Evolutionary conservation across 2,888 invertebrate species (phyloP).

Genomic region (Exocentrus adspersus): DNA sequence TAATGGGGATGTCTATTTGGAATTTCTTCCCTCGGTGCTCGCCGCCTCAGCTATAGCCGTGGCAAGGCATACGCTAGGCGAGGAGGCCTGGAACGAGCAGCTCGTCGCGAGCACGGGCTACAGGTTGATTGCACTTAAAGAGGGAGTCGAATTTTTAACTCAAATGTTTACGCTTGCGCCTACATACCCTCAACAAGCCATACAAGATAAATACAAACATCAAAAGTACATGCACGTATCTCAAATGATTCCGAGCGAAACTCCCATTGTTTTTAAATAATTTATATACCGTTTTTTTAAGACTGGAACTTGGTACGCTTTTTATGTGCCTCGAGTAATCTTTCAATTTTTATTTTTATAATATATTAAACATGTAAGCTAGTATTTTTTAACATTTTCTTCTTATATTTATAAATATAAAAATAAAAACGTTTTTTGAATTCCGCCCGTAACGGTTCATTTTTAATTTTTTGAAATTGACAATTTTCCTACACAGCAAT

Average conservation of each 20-base stretch:
- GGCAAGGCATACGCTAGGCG: conserved; percentile 77
- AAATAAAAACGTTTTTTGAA: conserved; percentile 16
- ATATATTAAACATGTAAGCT: conserved; percentile 10
- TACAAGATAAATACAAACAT: conserved; percentile 88
- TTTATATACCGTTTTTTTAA: conserved; percentile 25
- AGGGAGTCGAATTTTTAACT: conserved; percentile 75
- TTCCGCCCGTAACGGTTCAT: background rate
- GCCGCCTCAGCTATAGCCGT: conserved; percentile 85
- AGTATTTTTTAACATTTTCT: conserved; percentile 18
- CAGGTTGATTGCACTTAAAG: conserved; percentile 71
- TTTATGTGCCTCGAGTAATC: conserved; percentile 31
- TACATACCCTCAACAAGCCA: conserved; percentile 77
- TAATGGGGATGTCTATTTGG: conserved; percentile 87
- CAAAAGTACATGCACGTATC: conserved; percentile 69
- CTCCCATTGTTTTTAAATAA: conserved; percentile 41
- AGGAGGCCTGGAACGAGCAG: conserved; percentile 72
- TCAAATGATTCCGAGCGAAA: conserved; percentile 40
- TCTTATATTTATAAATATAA: conserved; percentile 19
- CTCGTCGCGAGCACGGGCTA: conserved; percentile 77
- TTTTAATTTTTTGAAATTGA: conserved; percentile 12
- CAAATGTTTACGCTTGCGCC: conserved; percentile 68
- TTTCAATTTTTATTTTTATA: conserved; percentile 22
- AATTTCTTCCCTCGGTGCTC: conserved; percentile 82
- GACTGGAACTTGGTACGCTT: conserved; percentile 34
- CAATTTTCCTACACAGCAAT: conserved; percentile 12